Conservation (phyloP, 2,797 vertebrate genomes). For the Harpagifer antarcticus region DNA sequence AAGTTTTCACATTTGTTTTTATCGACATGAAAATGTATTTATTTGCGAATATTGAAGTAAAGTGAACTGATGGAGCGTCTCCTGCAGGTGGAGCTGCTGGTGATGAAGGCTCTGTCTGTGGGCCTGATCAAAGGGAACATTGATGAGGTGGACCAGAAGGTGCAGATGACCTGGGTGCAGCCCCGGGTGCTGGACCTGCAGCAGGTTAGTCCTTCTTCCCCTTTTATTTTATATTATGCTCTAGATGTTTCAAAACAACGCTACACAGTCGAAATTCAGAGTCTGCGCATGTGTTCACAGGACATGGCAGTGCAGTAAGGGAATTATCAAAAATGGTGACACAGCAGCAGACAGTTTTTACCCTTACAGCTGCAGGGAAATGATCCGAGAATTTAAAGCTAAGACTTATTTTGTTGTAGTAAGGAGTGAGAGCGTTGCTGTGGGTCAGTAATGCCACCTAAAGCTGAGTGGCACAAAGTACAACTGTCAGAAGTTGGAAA, state of each 20-base stretch:
- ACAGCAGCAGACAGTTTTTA: too few relatives aligned
- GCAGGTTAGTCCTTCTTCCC: constrained; percentile 83
- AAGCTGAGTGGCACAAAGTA: not conserved
- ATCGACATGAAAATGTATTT: not conserved
- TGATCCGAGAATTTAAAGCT: too few relatives aligned
- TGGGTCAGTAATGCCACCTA: not conserved
- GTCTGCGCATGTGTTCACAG: too few relatives aligned
- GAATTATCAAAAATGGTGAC: too few relatives aligned
- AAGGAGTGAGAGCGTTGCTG: too few relatives aligned
- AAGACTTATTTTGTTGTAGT: too few relatives aligned
- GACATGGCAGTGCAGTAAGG: too few relatives aligned
- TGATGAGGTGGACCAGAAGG: constrained; percentile 95
- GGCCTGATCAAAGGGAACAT: constrained; percentile 96
- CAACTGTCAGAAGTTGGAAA: not conserved
- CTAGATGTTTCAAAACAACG: too few relatives aligned
- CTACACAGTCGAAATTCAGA: too few relatives aligned
- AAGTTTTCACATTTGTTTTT: not conserved
- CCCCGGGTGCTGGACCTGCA: constrained; percentile 94
- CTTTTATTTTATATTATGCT: not conserved
- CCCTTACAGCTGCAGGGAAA: too few relatives aligned
- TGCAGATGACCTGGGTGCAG: constrained; percentile 99
- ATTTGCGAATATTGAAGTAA: too few relatives aligned
- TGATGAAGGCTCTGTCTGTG: constrained; percentile 98
- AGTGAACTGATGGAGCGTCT: not conserved
- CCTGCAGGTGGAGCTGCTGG: constrained; percentile 94